Conservation (phyloP, 1,140 invertebrate species). For the Eriocheir sinensis region DNA sequence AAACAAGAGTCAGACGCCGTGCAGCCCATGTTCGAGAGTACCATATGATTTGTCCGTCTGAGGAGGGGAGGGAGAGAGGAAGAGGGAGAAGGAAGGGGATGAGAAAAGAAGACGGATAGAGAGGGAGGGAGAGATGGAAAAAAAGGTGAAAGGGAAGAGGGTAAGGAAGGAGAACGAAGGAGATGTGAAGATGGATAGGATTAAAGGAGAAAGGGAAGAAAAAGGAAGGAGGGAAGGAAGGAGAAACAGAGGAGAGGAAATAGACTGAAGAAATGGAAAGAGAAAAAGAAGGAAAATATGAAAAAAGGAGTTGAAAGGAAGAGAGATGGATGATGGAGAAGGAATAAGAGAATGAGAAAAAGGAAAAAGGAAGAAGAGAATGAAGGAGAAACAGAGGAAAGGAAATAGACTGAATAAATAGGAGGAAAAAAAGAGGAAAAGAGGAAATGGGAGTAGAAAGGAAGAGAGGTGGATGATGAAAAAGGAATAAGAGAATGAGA, state of each 20-base stretch:
- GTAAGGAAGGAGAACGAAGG: neutral
- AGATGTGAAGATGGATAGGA: too few species aligned
- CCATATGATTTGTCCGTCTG: neutral
- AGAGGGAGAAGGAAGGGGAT: neutral
- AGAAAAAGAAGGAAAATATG: too few species aligned
- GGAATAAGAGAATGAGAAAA: neutral
- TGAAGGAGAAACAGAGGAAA: too few species aligned
- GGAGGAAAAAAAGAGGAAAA: neutral
- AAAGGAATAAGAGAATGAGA: neutral
- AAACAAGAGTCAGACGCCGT: neutral
- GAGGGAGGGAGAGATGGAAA: too few species aligned
- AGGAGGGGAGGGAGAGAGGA: constrained; percentile 7
- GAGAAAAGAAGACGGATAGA: neutral
- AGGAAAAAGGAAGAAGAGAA: neutral
- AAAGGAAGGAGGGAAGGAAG: too few species aligned
- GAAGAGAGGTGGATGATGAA: neutral
- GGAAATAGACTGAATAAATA: too few species aligned
- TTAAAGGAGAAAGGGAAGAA: too few species aligned
- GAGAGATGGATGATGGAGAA: neutral
- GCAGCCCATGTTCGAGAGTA: neutral
- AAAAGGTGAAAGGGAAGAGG: too few species aligned
- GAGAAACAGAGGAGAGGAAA: too few species aligned
- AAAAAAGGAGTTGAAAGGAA: too few species aligned
- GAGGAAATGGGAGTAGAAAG: too few species aligned
- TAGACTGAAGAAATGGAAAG: too few species aligned